These are phyloP conservation scores for Brachyrhaphis roseni DNA, from an alignment of 2,797 vertebrate genomes.

Conservation along the genomic window DNA sequence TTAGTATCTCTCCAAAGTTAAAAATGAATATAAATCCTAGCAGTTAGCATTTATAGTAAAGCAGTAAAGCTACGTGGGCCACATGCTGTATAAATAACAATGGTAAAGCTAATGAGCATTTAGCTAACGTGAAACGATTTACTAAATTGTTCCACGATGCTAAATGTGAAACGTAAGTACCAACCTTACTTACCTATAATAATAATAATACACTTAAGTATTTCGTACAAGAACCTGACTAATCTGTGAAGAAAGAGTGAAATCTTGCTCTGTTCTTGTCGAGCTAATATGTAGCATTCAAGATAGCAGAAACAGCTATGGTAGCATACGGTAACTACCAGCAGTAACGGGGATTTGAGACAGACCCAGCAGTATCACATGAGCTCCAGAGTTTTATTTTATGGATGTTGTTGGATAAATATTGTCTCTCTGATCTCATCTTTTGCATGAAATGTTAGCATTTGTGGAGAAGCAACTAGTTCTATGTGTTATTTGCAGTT, in stretches of 20 bases:
- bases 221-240: neutral
- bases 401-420: slow-evolving; percentile 24
- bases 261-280: neutral
- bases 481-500: neutral
- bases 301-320: slow-evolving; percentile 11
- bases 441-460: slow-evolving; percentile 27
- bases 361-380: slow-evolving; percentile 56
- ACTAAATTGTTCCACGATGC: too few species aligned
- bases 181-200: too few species aligned
- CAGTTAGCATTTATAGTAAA: neutral
- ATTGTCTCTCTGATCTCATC: slow-evolving; percentile 16
- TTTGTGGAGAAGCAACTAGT: slow-evolving; percentile 17
- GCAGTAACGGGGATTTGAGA: slow-evolving; percentile 17
- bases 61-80: neutral
- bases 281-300: slow-evolving; percentile 62
- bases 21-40: neutral
- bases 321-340: slow-evolving; percentile 8
- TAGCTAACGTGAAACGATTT: neutral
- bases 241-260: neutral
- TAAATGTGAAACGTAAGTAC: too few species aligned
- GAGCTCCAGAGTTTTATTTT: slow-evolving; percentile 47
- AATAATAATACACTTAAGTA: neutral
- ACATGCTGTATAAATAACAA: neutral
- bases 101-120: neutral
- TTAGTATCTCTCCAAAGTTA: neutral